Conservation (phyloP, 2,113 vertebrate species). For the Triplophysa tibetana region DNA sequence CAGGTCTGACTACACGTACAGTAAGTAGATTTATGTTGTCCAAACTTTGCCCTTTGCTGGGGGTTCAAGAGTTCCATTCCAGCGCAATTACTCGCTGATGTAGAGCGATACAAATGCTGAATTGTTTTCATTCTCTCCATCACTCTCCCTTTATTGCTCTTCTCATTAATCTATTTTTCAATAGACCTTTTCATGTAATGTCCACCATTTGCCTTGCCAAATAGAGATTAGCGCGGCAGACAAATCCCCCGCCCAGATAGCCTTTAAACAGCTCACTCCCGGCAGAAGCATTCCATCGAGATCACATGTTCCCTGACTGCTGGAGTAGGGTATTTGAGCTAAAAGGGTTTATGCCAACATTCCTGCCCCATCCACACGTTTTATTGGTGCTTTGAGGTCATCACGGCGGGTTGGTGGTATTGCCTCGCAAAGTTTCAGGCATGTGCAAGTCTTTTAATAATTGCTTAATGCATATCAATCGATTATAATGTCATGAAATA, state of each 20-base stretch:
- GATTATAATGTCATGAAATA: no score
- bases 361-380: conserved; percentile 64
- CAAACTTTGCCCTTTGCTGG: conserved; percentile 34
- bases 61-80: conserved; percentile 38
- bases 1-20: conserved; percentile 15
- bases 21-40: conserved; percentile 29
- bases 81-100: conserved; percentile 44
- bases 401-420: conserved; percentile 32
- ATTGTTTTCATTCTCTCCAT: conserved; percentile 33
- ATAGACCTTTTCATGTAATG: conserved; percentile 34
- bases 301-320: conserved; percentile 55
- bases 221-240: conserved; percentile 64
- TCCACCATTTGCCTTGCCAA: conserved; percentile 54
- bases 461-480: not conserved
- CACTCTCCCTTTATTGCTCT: conserved; percentile 30
- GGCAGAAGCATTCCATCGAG: conserved; percentile 59
- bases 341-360: conserved; percentile 61
- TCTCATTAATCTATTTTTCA: conserved; percentile 46
- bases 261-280: conserved; percentile 47
- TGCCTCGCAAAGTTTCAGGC: not conserved
- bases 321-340: conserved; percentile 29
- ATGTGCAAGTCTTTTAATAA: not conserved
- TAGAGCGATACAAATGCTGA: conserved; percentile 28
- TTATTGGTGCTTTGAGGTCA: conserved; percentile 67
- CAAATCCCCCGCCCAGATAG: conserved; percentile 40